phyloP scores from a whole-genome alignment of 1,140 invertebrate species.

The Lithobius niger region DNA sequence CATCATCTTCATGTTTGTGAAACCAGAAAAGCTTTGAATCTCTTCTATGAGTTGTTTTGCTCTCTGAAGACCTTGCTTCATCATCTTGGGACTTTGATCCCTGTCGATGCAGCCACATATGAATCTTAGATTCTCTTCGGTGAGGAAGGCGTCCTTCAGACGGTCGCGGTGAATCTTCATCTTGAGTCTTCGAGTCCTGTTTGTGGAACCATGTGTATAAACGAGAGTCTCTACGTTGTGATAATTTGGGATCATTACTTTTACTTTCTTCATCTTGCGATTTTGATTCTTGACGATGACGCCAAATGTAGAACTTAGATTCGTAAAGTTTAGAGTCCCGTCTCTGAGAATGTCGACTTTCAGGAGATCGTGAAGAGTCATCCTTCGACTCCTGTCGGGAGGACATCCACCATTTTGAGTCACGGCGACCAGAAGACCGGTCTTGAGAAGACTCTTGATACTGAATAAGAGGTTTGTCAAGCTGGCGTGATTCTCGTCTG shows the following conservation, averaged over 20 bases:
- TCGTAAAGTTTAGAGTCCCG: neutral
- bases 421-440: no score
- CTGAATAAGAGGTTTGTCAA: no score
- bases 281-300: neutral
- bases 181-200: neutral
- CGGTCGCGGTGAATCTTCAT: neutral
- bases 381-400: neutral
- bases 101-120: neutral
- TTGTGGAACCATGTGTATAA: neutral
- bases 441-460: no score
- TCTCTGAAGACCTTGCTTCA: neutral
- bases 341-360: neutral
- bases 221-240: neutral
- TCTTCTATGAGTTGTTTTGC: neutral
- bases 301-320: no score
- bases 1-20: neutral
- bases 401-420: no score
- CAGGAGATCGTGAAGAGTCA: neutral
- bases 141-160: neutral
- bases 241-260: neutral
- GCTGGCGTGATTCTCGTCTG: no score
- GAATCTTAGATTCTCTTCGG: neutral
- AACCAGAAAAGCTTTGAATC: neutral
- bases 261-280: neutral
- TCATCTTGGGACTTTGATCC: neutral